These are phyloP conservation scores for Mystacornis crossleyi DNA, from an alignment of 2,113 vertebrate species.

Conservation along the genomic window DNA sequence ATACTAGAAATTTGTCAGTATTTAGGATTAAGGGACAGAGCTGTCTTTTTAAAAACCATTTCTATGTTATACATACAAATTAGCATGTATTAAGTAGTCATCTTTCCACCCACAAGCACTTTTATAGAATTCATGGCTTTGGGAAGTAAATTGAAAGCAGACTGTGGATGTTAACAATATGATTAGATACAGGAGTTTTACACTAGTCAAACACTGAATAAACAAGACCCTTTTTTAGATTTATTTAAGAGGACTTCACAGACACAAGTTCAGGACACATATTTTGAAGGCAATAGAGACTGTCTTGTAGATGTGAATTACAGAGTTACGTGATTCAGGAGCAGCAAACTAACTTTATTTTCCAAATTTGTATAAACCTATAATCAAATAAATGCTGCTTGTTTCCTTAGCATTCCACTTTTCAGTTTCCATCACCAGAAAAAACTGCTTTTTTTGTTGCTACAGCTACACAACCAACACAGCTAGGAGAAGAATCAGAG, in stretches of 20 bases:
- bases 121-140: neutral
- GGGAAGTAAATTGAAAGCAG: constrained; percentile 51
- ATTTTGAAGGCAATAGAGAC: neutral
- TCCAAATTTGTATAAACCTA: neutral
- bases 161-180: constrained; percentile 1
- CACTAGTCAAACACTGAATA: neutral
- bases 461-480: neutral
- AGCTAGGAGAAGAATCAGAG: neutral
- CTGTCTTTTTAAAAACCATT: constrained; percentile 5
- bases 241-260: neutral
- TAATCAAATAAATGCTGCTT: neutral
- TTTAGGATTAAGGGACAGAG: neutral
- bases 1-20: neutral
- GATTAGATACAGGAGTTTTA: neutral
- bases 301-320: neutral
- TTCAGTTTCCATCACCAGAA: neutral
- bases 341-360: neutral
- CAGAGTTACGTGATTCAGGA: neutral
- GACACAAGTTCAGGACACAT: neutral
- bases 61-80: neutral
- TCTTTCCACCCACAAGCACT: constrained; percentile 28
- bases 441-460: neutral
- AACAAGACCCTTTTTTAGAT: neutral
- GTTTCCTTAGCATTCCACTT: neutral
- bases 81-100: neutral